Base-by-base conservation (phyloP, 2,797 vertebrate genomes). In the Sebastes kiyomatsui region DNA sequence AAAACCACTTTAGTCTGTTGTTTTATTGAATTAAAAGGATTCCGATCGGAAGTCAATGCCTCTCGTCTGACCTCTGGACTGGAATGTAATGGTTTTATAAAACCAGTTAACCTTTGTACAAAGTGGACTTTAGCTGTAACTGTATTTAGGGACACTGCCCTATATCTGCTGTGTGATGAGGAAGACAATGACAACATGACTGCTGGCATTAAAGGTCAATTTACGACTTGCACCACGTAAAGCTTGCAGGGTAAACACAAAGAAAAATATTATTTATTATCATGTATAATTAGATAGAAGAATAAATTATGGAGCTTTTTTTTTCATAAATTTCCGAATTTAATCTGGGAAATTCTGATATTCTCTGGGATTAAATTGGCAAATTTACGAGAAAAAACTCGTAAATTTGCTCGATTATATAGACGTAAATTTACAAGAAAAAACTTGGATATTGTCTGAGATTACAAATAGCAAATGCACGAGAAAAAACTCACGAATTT, bases 11-110 rank as follows among this genome's bases (percentile, higher is more conserved):
- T 28, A 38, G 60, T 33, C 25, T 60, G 4, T 14, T 6, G 0
- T 64, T 16, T 16, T 75, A 79, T 78, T 67, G 65, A 81, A 70
- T 75, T 30, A 69, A 83, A 67, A 35, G 85, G 72, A 83, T 81
- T 18, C 66, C 16, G 68, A 80, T 80, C 38, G 83, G 77, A 84
- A 82, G 74, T 82, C 77, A n/a, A 72, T 38, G n/a, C 13, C 35
- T 22, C 33, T 49, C 22, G 0, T 64, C 46, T 3, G 30, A 46
- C 75, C 70, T 69, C 18, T 46, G 64, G 38, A 38, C 49, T 2
- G 2, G 2, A 22, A 7, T 13, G 11, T 65, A 35, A 70, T 78
- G 74, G 16, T 23, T 71, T 60, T 81, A 42, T 38, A 18, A 67
- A 74, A 74, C 23, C 30, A 9, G 69, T 78, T 73, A 61, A 65